Evolutionary conservation across 1,140 invertebrate species (phyloP), one percentile per base, ranked within the genome.

Genomic region (Holotrichia oblita): DNA sequence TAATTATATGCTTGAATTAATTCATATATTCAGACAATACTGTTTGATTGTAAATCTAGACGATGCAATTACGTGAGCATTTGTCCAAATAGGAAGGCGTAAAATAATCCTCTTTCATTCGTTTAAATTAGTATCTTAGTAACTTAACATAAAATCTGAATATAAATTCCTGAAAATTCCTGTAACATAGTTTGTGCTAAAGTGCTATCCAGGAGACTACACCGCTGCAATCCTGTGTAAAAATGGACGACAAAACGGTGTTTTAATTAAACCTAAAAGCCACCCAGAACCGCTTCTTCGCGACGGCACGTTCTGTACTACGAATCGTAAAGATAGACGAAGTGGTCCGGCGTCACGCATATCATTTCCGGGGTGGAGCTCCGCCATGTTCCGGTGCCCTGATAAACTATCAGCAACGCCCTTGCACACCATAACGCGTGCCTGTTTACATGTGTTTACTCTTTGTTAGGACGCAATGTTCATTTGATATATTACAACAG

Each of bases 361-460:
- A 40, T 74, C 61, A 40, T 48, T 78, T 78, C 77, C 69, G 69
- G 69, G 77, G 77, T 64, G 77, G 77, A 78, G 77, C 77, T 41
- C 77, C 77, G 77, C 77, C 77, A 78, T 78, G 77, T 78, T 78
- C 41, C 77, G 20, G 69, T 12, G 22, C 48, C 12, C 77, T 72
- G 77, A 78, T 78, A 78, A 74, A 73, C 27, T 78, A 78, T 78
- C 77, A 78, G 72, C 40, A 74, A 73, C 77, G 72, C 77, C 77
- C 77, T 78, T 41, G n/a, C 48, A 74, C 73, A 40, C 73, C 73
- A 74, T 74, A 41, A 74, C 40, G 73, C 73, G 73, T 74, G 73
- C 20, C 73, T 74, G 40, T 74, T 74, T 41, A 74, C 73, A 74
- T 42, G 17, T 74, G 73, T 74, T 74, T 14, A 42, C 40, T 74